These are phyloP conservation scores for Chiloscyllium punctatum DNA, from an alignment of 2,797 vertebrate genomes.

Conservation along the genomic window DNA sequence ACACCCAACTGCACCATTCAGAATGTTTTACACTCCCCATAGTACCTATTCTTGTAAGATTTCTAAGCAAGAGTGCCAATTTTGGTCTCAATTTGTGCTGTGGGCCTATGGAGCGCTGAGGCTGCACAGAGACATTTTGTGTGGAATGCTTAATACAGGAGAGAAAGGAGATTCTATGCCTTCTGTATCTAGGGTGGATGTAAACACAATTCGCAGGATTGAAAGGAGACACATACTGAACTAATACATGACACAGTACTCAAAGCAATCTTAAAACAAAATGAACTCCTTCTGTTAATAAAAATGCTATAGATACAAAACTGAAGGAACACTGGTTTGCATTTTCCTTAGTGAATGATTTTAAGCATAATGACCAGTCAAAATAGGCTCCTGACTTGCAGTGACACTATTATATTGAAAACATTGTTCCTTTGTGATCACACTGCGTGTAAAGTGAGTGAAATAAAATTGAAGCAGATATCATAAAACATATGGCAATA, in stretches of 20 bases:
- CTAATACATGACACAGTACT: background rate
- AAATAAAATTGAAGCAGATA: slow-evolving; percentile 5
- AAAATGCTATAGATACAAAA: background rate
- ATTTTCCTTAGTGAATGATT: background rate
- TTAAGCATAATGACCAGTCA: background rate
- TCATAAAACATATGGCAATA: background rate
- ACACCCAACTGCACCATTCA: background rate
- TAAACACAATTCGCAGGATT: background rate
- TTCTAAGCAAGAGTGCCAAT: background rate
- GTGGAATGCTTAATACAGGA: background rate
- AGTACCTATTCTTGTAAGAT: background rate
- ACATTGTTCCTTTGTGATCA: background rate
- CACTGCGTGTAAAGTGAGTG: background rate
- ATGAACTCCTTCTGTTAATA: background rate
- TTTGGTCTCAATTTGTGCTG: background rate
- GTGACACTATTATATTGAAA: background rate
- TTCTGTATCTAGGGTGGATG: background rate
- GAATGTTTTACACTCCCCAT: slow-evolving; percentile 1
- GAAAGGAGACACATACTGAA: background rate
- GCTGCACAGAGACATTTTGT: background rate
- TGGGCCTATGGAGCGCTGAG: background rate
- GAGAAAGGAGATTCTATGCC: background rate
- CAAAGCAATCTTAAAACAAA: background rate
- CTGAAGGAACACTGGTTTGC: background rate
- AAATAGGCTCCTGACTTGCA: background rate